A percentile compares a stretch with the other conserved stretches of the same genome.
Conservation (phyloP, 1,140 invertebrate species). For the Brevipalpus yothersi region DNA sequence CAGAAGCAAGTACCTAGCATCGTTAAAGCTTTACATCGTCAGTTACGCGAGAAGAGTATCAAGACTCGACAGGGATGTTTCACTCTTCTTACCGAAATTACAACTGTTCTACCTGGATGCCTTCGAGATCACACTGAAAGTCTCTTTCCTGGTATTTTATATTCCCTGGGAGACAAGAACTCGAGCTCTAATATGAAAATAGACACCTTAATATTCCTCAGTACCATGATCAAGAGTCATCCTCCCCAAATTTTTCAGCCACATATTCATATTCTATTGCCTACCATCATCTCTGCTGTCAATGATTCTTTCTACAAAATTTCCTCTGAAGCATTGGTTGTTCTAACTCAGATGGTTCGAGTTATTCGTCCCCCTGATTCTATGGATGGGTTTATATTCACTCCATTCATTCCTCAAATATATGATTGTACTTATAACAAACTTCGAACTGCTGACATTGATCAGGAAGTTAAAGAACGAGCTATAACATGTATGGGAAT, state of each 20-base stretch:
- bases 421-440: conserved; percentile 61
- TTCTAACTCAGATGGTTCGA: conserved; percentile 78
- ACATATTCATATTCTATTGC: conserved; percentile 57
- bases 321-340: conserved; percentile 72
- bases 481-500: conserved; percentile 93
- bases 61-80: conserved; percentile 83
- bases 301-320: conserved; percentile 95
- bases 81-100: conserved; percentile 61
- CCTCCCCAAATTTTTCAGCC: conserved; percentile 45
- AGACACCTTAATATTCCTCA: conserved; percentile 76
- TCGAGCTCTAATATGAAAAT: conserved; percentile 97
- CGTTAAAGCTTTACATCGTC: conserved; percentile 61
- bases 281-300: conserved; percentile 59
- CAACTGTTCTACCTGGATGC: conserved; percentile 64
- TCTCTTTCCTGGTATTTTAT: conserved; percentile 68
- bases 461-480: conserved; percentile 93
- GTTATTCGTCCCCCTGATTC: conserved; percentile 55
- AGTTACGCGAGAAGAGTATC: conserved; percentile 78
- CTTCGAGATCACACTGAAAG: conserved; percentile 56
- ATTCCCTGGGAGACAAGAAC: conserved; percentile 26
- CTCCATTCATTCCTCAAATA: conserved; percentile 46
- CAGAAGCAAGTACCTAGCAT: conserved; percentile 37
- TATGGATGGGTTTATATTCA: conserved; percentile 39
- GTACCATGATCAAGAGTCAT: conserved; percentile 61
- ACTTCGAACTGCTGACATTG: conserved; percentile 79